phyloP scores from a whole-genome alignment of 2,797 vertebrate genomes.

The Anguilla pacifica region DNA sequence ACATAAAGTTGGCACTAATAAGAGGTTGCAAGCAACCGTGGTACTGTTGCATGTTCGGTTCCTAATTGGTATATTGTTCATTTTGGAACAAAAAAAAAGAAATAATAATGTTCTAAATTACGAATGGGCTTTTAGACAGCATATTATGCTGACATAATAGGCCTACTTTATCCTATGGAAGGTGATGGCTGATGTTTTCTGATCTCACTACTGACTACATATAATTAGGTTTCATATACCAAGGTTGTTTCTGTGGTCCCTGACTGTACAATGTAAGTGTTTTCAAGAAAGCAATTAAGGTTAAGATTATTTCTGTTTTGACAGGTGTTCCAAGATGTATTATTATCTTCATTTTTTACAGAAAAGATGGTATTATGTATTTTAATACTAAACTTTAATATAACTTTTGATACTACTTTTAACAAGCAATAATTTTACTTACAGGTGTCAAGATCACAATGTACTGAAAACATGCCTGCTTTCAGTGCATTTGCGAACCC shows the following conservation, averaged over 20 bases:
- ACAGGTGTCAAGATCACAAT: too few species aligned
- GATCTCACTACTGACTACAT: slow-evolving; percentile 53
- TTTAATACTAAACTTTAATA: too few species aligned
- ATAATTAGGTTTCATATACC: slow-evolving; percentile 43
- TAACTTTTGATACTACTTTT: too few species aligned
- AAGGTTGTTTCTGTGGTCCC: slow-evolving; percentile 61
- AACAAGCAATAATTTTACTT: too few species aligned
- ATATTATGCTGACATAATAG: too few species aligned
- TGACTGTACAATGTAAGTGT: neutral
- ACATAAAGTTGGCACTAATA: neutral
- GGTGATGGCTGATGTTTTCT: slow-evolving; percentile 49
- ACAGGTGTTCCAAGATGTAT: neutral
- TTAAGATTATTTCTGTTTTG: slow-evolving; percentile 25
- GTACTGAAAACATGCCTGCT: too few species aligned
- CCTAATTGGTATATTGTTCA: too few species aligned
- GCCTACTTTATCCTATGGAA: slow-evolving; percentile 8
- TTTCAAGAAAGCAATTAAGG: slow-evolving; percentile 30
- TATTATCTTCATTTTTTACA: too few species aligned
- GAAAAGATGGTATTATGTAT: too few species aligned
- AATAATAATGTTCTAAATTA: neutral
- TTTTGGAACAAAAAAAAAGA: neutral
- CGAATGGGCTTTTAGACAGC: slow-evolving; percentile 14
- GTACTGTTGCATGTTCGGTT: neutral
- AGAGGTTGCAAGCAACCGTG: neutral
- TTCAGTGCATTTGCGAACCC: too few species aligned